Percentiles rank a stretch among this genome's conserved stretches.
Evolutionary conservation across 2,888 invertebrate genomes (phyloP).

Genomic region (Petrophora chlorosata): DNA sequence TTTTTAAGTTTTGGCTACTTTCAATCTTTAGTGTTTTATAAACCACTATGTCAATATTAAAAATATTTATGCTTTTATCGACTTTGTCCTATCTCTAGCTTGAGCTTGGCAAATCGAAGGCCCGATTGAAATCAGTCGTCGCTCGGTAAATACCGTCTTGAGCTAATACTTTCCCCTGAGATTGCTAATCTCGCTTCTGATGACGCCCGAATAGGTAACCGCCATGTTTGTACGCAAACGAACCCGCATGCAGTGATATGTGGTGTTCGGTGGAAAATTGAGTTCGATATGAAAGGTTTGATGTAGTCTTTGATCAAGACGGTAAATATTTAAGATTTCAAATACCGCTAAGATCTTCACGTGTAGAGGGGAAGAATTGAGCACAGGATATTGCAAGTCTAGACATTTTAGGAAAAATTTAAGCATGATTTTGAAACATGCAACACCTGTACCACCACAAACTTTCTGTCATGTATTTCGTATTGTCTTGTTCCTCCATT

Average conservation of each 20-base stretch:
- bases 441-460: no score
- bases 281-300: slow-evolving; percentile 1
- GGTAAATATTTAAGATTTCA: slow-evolving; percentile 13
- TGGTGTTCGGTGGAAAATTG: neutral
- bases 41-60: no score
- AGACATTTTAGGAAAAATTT: no score
- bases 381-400: no score
- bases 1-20: no score
- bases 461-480: no score
- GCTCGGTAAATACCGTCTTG: slow-evolving; percentile 76
- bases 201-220: slow-evolving; percentile 36
- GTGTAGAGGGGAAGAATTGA: no score
- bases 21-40: no score
- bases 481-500: no score
- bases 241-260: slow-evolving; percentile 42
- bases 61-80: slow-evolving; percentile 21
- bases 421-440: no score
- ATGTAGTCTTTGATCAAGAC: slow-evolving; percentile 13
- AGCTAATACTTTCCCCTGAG: slow-evolving; percentile 77
- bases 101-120: slow-evolving; percentile 66
- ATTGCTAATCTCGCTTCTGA: slow-evolving; percentile 71
- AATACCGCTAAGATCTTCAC: no score
- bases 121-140: slow-evolving; percentile 74
- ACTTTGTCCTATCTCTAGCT: slow-evolving; percentile 46
- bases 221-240: slow-evolving; percentile 28